A percentile compares a stretch with the other conserved stretches of the same genome.
Evolutionary conservation across 2,888 invertebrate species (phyloP).

Genomic region (Agriopis aurantiaria): DNA sequence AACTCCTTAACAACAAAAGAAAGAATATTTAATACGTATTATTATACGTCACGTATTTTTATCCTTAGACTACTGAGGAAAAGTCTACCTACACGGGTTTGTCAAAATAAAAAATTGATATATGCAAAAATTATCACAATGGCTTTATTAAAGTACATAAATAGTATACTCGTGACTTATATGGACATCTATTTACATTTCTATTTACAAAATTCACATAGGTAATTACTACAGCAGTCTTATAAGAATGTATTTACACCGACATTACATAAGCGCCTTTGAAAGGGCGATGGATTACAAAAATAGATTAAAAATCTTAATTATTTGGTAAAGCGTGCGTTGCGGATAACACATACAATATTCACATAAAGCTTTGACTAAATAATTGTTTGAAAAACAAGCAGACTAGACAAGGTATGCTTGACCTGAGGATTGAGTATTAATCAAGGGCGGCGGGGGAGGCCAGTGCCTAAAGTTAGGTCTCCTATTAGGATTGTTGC

Average conservation of each 20-base stretch:
- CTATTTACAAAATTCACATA: conserved; percentile 82
- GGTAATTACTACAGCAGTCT: conserved; percentile 82
- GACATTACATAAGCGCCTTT: conserved; percentile 77
- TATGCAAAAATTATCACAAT: conserved; percentile 86
- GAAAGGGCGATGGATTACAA: conserved; percentile 81
- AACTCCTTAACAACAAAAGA: too few relatives aligned
- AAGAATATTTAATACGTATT: too few relatives aligned
- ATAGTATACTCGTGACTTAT: conserved; percentile 86
- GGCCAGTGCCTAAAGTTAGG: conserved; percentile 82
- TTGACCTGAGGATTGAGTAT: conserved; percentile 79
- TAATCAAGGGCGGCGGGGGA: conserved; percentile 77
- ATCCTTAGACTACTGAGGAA: too few relatives aligned
- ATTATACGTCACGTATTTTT: too few relatives aligned
- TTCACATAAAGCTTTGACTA: conserved; percentile 83
- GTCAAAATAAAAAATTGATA: conserved; percentile 55
- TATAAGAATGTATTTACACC: conserved; percentile 85
- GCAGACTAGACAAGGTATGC: conserved; percentile 83
- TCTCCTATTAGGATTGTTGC: conserved; percentile 75
- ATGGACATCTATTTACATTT: conserved; percentile 83
- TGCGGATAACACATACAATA: conserved; percentile 79
- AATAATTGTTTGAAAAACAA: conserved; percentile 65
- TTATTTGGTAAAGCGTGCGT: conserved; percentile 85
- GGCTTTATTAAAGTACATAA: conserved; percentile 87
- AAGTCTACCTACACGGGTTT: too few relatives aligned
- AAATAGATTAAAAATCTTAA: conserved; percentile 80